Conservation (phyloP, 2,113 vertebrate species). For the Tachysurus vachellii region DNA sequence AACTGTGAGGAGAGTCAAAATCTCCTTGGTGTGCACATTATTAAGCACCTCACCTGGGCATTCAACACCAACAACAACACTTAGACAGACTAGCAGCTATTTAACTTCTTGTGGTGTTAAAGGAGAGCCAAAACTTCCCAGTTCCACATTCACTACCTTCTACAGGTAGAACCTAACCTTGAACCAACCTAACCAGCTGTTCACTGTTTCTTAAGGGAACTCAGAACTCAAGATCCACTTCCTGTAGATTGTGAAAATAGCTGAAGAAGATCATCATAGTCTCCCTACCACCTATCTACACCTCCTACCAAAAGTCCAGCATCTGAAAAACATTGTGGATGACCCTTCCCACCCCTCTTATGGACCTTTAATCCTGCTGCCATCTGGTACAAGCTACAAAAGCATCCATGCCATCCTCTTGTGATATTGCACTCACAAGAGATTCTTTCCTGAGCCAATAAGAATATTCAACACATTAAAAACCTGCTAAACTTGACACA, state of each 20-base stretch:
- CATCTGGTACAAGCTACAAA: not conserved
- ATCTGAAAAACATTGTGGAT: not conserved
- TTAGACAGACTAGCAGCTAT: not conserved
- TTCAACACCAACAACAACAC: not conserved
- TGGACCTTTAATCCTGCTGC: not conserved
- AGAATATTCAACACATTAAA: not conserved
- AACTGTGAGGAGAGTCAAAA: not conserved
- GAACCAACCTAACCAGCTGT: not conserved
- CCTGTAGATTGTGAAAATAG: not conserved
- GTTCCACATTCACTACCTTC: not conserved
- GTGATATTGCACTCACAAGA: not conserved
- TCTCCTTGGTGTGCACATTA: not conserved
- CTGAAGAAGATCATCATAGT: not conserved
- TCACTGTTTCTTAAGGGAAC: not conserved
- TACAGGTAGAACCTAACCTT: not conserved
- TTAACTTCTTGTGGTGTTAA: not conserved
- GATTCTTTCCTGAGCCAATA: not conserved
- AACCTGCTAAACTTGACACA: not conserved
- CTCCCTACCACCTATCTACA: not conserved
- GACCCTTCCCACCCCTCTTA: not conserved
- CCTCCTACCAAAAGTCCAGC: not conserved
- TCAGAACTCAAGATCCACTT: not conserved
- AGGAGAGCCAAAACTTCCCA: not conserved
- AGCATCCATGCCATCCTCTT: not conserved
- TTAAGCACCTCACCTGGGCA: not conserved